Percentiles rank a stretch among this genome's conserved stretches.
These are phyloP conservation scores for crab-eating macaque (Macaca fascicularis) DNA, from an alignment of 2,113 vertebrate species.

Conservation along the genomic window DNA sequence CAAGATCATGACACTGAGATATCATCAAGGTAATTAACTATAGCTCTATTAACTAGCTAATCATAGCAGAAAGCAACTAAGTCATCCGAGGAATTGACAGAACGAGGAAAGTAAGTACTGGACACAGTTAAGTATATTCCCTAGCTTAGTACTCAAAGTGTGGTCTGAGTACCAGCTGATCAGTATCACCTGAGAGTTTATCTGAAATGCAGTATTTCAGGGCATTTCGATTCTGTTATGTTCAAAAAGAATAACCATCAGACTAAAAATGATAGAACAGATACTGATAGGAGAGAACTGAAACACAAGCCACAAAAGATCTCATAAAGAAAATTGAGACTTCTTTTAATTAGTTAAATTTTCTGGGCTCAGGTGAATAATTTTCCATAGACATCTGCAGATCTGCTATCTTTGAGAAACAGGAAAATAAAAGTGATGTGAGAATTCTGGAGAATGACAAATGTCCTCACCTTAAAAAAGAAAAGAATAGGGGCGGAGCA, in stretches of 20 bases:
- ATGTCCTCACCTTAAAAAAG: not conserved
- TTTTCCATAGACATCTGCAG: not conserved
- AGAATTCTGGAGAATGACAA: slow-evolving; percentile 2
- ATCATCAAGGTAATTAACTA: not conserved
- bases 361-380: not conserved
- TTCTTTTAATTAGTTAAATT: not conserved
- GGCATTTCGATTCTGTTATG: not conserved
- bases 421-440: not conserved
- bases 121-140: not conserved
- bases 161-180: not conserved
- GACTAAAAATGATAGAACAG: not conserved
- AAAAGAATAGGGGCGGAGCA: not conserved
- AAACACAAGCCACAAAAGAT: not conserved
- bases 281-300: not conserved
- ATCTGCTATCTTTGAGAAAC: not conserved
- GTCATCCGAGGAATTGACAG: not conserved
- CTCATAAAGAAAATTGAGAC: not conserved
- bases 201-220: not conserved
- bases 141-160: not conserved
- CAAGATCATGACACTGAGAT: not conserved
- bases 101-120: not conserved
- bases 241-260: not conserved
- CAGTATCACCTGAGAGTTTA: not conserved
- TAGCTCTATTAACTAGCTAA: not conserved
- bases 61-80: not conserved